phyloP scores from a whole-genome alignment of 2,113 vertebrate genomes.

The Carassius auratus region DNA sequence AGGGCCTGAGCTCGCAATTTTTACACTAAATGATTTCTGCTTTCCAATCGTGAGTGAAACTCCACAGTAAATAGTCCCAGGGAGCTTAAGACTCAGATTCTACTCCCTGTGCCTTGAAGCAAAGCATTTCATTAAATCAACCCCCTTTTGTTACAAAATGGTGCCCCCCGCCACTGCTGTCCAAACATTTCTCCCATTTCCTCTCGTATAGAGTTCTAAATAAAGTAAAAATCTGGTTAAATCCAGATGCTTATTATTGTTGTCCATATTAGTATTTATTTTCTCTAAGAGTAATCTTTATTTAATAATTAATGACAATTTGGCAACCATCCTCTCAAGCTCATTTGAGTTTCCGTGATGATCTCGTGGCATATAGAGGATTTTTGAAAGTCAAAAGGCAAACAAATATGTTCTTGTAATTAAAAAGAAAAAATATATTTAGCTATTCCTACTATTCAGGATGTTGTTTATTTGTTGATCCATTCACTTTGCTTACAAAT shows the following conservation, averaged over 20 bases:
- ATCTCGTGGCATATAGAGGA: neutral
- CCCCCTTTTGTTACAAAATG: neutral
- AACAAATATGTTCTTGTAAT: neutral
- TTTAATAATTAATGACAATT: conserved; percentile 61
- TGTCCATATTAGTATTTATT: conserved; percentile 37
- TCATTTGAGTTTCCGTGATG: neutral
- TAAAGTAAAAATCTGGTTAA: conserved; percentile 15
- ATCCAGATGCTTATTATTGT: conserved; percentile 36
- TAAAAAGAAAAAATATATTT: neutral
- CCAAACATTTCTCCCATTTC: neutral
- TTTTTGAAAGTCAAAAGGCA: neutral
- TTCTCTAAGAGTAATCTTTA: neutral
- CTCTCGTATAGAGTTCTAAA: neutral
- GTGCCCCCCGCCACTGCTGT: neutral
- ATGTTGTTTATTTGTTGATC: conserved; percentile 32
- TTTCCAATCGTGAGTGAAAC: conserved; percentile 3
- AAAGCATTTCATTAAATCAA: conserved; percentile 35
- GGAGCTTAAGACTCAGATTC: neutral
- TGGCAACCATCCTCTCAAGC: neutral
- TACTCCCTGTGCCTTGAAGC: conserved; percentile 18
- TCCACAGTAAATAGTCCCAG: conserved; percentile 7
- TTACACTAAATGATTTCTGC: conserved; percentile 23
- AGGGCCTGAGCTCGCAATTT: neutral
- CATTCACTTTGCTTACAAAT: neutral
- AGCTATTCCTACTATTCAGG: neutral